Conservation (phyloP, 1,140 invertebrate species). For the Hypothenemus hampei region DNA sequence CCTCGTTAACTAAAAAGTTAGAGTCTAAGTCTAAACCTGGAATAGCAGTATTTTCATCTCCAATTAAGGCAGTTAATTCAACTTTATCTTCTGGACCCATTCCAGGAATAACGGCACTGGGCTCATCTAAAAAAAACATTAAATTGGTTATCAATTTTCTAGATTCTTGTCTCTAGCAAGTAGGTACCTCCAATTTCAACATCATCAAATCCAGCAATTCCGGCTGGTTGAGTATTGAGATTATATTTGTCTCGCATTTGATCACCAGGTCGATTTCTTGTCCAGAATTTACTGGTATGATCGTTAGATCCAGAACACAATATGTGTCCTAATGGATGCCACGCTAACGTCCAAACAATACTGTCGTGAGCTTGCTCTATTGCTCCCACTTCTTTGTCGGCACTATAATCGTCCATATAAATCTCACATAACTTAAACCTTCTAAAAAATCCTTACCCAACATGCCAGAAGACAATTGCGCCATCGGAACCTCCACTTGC, state of each 20-base stretch:
- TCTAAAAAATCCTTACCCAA: slow-evolving; percentile 62
- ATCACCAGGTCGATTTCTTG: slow-evolving; percentile 96
- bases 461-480: slow-evolving; percentile 97
- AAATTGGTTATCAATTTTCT: no score
- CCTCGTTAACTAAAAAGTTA: slow-evolving; percentile 58
- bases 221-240: slow-evolving; percentile 85
- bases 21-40: slow-evolving; percentile 83
- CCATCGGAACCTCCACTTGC: slow-evolving; percentile 96
- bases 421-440: no score
- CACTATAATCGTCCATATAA: slow-evolving; percentile 53
- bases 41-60: slow-evolving; percentile 61
- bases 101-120: slow-evolving; percentile 76
- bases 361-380: slow-evolving; percentile 99
- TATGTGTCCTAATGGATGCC: slow-evolving; percentile 99
- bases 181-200: slow-evolving; percentile 56
- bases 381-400: slow-evolving; percentile 95
- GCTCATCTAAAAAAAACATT: slow-evolving; percentile 55
- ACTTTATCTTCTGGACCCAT: slow-evolving; percentile 93
- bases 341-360: slow-evolving; percentile 97
- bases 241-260: slow-evolving; percentile 96
- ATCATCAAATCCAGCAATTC: slow-evolving; percentile 65
- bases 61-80: slow-evolving; percentile 56
- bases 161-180: no score
- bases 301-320: slow-evolving; percentile 97
- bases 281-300: slow-evolving; percentile 99